Evolutionary conservation across 2,888 invertebrate species (phyloP), one percentile per base, ranked within the genome.

Genomic region (Aspidiotus rigidus): DNA sequence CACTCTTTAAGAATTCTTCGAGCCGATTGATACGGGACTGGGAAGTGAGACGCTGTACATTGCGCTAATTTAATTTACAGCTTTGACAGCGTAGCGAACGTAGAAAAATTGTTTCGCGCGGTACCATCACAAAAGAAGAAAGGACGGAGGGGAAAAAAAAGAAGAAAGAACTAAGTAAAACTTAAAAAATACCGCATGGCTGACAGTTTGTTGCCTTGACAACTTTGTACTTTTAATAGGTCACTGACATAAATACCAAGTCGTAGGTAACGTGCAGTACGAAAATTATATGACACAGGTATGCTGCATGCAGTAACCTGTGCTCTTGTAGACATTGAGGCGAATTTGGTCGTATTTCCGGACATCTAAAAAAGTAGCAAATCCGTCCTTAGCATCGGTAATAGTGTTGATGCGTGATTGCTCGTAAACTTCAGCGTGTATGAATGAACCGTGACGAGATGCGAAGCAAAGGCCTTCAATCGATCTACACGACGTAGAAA

Each of bases 141-240:
- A n/a, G 49, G 49, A 49, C 49, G 49, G 49, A n/a, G 49, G n/a
- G 49, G 10, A 49, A 11, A 49, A 11, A n/a, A 49, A 49, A 49
- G 11, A 49, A 49, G 49, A 49, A 49, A 28, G 28, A 28, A 28
- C 2, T 28, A 28, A 28, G 28, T 28, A 28, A 28, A 28, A 28
- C 28, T 28, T 28, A 28, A 28, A 28, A 28, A 49, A 49, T n/a
- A 49, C 56, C 17, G 28, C 39, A 59, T 59, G 39, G 59, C 59
- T 59, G 59, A 59, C 59, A 59, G 39, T 28, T 28, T 28, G 59
- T 59, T 59, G 59, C 59, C 59, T 59, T 59, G 59, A 59, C 59
- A 59, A 59, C 59, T 59, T 59, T 59, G 59, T 59, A 39, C 59
- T 59, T 59, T 59, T 55, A 55, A 59, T 59, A 28, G 59, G 59